A percentile compares a stretch with the other conserved stretches of the same genome.
Conservation (phyloP, 2,888 invertebrate species). For the Philopedon plagiatum region DNA sequence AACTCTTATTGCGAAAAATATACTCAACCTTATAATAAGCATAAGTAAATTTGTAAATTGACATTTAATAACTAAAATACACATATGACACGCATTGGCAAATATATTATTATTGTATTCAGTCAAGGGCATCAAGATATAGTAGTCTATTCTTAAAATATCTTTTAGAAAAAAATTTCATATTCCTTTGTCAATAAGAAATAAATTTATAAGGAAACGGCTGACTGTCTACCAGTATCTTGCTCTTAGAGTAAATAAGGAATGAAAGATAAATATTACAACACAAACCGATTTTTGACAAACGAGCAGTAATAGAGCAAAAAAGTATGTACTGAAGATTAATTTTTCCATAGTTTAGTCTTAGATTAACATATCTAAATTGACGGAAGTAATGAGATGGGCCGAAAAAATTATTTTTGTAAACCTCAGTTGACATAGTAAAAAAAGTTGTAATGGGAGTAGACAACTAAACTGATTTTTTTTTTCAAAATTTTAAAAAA, state of each 20-base stretch:
- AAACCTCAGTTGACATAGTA: too few species aligned
- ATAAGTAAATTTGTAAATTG: neutral
- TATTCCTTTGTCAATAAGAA: neutral
- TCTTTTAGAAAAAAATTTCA: neutral
- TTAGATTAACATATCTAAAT: too few species aligned
- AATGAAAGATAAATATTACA: neutral
- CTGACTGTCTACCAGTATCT: neutral
- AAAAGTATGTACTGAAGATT: too few species aligned
- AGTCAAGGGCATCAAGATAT: neutral
- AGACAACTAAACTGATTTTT: too few species aligned
- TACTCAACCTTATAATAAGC: neutral
- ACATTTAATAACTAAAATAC: too few species aligned
- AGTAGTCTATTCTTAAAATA: neutral
- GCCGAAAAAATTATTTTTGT: too few species aligned
- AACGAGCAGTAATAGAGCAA: too few species aligned
- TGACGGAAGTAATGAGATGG: too few species aligned
- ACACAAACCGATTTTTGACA: neutral
- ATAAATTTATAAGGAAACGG: neutral
- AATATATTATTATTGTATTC: neutral
- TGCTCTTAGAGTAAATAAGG: neutral
- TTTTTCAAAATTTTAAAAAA: too few species aligned
- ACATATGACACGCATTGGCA: too few species aligned
- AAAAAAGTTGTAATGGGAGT: too few species aligned
- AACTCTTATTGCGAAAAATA: neutral
- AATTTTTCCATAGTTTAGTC: too few species aligned